Conservation (phyloP, 2,113 vertebrate species). For the Mustela lutreola region DNA sequence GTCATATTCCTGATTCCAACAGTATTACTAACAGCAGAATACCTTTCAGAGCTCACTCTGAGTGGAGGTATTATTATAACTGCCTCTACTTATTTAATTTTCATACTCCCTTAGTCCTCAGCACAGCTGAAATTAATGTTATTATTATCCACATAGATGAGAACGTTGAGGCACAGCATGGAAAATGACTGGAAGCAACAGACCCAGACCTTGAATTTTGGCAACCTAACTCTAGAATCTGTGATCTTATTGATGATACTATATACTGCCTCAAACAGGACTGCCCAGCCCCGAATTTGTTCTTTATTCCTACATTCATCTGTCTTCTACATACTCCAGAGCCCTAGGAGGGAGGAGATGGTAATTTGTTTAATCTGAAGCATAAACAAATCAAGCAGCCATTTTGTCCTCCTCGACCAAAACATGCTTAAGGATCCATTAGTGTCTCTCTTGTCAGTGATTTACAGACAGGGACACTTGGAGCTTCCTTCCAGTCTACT, state of each 20-base stretch:
- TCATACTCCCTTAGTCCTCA: neutral
- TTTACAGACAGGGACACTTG: slow-evolving; percentile 78
- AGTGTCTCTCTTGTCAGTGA: slow-evolving; percentile 69
- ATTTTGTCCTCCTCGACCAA: slow-evolving; percentile 69
- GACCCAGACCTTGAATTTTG: neutral
- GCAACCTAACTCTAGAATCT: neutral
- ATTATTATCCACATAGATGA: neutral
- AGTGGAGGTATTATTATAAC: neutral
- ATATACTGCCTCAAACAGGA: neutral
- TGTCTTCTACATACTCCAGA: neutral
- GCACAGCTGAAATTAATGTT: neutral
- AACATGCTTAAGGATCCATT: slow-evolving; percentile 73
- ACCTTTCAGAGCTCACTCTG: neutral
- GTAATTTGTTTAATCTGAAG: slow-evolving; percentile 60
- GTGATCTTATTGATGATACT: neutral
- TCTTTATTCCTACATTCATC: neutral
- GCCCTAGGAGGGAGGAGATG: neutral
- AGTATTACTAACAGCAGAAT: neutral
- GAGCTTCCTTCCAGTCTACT: slow-evolving; percentile 66
- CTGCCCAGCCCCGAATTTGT: neutral
- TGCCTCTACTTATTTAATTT: neutral
- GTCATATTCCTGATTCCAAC: neutral
- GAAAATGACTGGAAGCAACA: neutral
- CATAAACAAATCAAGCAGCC: slow-evolving; percentile 75
- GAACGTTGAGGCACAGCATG: neutral